These are phyloP conservation scores for Toxotes jaculatrix DNA, from an alignment of 2,113 vertebrate species.

Conservation along the genomic window DNA sequence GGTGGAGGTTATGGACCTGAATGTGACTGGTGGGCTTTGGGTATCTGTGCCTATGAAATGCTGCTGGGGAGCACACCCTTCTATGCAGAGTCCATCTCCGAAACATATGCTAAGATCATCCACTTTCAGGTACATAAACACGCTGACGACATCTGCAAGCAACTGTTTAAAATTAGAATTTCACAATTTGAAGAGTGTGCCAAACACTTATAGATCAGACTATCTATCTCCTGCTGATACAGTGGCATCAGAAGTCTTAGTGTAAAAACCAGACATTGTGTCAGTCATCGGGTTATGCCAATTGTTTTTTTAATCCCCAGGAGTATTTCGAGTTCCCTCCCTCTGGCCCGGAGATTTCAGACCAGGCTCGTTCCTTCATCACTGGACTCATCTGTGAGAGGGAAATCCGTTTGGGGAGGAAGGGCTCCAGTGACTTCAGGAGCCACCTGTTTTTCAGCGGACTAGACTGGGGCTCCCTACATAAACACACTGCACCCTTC, in stretches of 20 bases:
- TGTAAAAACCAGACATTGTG: not conserved
- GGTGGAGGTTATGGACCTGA: conserved; percentile 85
- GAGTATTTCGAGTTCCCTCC: conserved; percentile 87
- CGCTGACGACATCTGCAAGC: not conserved
- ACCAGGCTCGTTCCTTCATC: conserved; percentile 84
- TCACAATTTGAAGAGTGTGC: too few relatives aligned
- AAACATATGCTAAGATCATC: conserved; percentile 92
- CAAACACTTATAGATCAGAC: not conserved
- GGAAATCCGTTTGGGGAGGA: conserved; percentile 83
- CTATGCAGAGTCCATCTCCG: conserved; percentile 87
- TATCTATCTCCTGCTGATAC: not conserved
- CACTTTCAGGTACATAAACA: conserved; percentile 86
- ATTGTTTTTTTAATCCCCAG: conserved; percentile 58
- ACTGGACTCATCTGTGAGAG: conserved; percentile 85
- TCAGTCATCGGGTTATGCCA: not conserved
- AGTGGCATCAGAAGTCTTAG: not conserved
- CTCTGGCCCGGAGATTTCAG: conserved; percentile 77
- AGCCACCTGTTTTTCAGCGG: conserved; percentile 87
- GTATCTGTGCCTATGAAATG: conserved; percentile 91
- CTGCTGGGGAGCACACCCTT: conserved; percentile 90
- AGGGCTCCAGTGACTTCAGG: conserved; percentile 84
- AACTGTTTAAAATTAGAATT: not conserved
- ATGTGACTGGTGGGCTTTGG: conserved; percentile 94
- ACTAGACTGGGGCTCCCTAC: conserved; percentile 86
- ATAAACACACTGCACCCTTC: conserved; percentile 84